phyloP scores from a whole-genome alignment of 2,113 vertebrate species.

The Synodontis membranacea region DNA sequence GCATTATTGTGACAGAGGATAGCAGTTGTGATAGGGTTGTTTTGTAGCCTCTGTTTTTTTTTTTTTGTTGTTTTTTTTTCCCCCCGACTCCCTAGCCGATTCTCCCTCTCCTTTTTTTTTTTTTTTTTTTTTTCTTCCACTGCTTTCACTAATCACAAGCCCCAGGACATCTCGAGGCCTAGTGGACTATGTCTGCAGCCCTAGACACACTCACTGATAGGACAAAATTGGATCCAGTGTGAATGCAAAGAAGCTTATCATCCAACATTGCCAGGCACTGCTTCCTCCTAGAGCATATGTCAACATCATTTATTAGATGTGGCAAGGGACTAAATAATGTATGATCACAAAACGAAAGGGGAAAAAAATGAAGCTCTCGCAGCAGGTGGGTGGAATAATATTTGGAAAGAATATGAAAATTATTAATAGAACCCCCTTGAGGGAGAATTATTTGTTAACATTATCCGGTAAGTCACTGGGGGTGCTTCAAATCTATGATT shows the following conservation, averaged over 20 bases:
- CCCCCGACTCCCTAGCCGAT: slow-evolving; percentile 48
- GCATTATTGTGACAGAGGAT: slow-evolving; percentile 57
- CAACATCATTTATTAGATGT: slow-evolving; percentile 84
- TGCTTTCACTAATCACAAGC: slow-evolving; percentile 75
- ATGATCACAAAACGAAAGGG: slow-evolving; percentile 75
- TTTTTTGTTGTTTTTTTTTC: slow-evolving; percentile 41
- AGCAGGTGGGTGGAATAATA: slow-evolving; percentile 78
- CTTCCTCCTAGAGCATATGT: slow-evolving; percentile 80
- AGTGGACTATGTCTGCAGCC: slow-evolving; percentile 72
- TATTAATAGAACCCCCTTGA: slow-evolving; percentile 76
- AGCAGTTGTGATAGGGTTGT: slow-evolving; percentile 53
- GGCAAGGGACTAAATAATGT: slow-evolving; percentile 81
- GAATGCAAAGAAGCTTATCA: slow-evolving; percentile 81
- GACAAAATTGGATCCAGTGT: slow-evolving; percentile 81
- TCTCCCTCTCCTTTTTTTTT: slow-evolving; percentile 38
- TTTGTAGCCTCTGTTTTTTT: slow-evolving; percentile 44
- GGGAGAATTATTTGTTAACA: slow-evolving; percentile 78
- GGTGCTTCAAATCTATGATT: slow-evolving; percentile 72
- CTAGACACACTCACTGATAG: slow-evolving; percentile 75
- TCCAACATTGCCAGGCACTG: slow-evolving; percentile 75
- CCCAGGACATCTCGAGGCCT: slow-evolving; percentile 69
- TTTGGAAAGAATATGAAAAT: slow-evolving; percentile 78
- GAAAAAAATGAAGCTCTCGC: slow-evolving; percentile 66
- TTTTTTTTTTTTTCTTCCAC: slow-evolving; percentile 53
- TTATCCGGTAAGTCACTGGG: slow-evolving; percentile 73